Conservation (phyloP, 2,113 vertebrate genomes). For the Marmota monax region DNA sequence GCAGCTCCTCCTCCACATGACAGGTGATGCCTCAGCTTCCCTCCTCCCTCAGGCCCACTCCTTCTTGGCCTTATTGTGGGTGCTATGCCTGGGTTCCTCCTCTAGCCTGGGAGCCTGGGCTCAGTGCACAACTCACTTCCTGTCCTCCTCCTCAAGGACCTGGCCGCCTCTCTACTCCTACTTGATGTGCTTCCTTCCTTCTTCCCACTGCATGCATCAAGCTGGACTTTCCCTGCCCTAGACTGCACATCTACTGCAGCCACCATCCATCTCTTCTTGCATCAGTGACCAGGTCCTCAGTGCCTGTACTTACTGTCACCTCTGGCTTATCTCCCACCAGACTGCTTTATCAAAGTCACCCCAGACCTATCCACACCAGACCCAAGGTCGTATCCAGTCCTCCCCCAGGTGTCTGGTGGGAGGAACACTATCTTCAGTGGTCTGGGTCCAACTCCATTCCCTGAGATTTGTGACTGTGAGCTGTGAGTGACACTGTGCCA, state of each 20-base stretch:
- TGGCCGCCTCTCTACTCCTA: neutral
- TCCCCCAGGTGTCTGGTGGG: rapidly evolving
- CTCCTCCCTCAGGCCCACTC: neutral
- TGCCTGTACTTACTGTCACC: neutral
- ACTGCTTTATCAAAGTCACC: neutral
- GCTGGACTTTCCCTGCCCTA: neutral
- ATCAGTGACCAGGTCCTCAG: neutral
- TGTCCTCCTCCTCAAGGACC: neutral
- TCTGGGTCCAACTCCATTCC: neutral
- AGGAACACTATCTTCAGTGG: neutral
- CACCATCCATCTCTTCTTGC: no score
- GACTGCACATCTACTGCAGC: neutral
- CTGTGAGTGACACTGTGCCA: neutral
- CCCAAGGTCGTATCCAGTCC: neutral
- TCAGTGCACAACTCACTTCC: neutral
- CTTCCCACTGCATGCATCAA: neutral
- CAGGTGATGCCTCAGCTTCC: neutral
- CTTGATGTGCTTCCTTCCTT: neutral
- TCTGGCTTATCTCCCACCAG: neutral
- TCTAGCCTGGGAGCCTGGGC: rapidly evolving
- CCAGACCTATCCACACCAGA: neutral
- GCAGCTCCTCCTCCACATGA: neutral
- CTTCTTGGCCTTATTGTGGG: neutral
- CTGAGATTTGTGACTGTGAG: rapidly evolving
- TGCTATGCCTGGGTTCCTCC: neutral